These are phyloP conservation scores for Centropyge bicolor DNA, from an alignment of 2,797 vertebrate species.

Conservation along the genomic window DNA sequence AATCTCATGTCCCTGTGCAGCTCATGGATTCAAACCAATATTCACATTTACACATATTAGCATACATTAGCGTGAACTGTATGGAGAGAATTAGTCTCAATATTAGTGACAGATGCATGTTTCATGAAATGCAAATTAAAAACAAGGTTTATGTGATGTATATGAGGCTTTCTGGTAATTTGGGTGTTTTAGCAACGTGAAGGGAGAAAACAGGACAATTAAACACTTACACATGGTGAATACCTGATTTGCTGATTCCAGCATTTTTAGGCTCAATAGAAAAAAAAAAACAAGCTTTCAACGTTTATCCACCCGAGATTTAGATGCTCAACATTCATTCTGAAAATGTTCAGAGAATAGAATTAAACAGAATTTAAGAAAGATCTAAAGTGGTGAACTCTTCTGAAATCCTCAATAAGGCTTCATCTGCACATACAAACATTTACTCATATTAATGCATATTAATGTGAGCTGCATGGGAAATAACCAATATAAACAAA, in stretches of 20 bases:
- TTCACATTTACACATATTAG: slow-evolving; percentile 48
- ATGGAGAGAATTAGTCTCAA: slow-evolving; percentile 7
- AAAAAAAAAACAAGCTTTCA: background rate
- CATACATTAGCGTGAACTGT: slow-evolving; percentile 33
- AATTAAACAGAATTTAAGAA: background rate
- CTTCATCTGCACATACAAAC: background rate
- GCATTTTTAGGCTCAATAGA: background rate
- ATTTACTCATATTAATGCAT: background rate
- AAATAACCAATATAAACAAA: background rate
- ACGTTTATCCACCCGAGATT: slow-evolving; percentile 1
- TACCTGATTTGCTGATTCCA: slow-evolving; percentile 17
- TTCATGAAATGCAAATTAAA: slow-evolving; percentile 16
- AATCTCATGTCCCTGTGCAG: background rate
- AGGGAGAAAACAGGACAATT: background rate
- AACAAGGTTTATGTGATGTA: background rate
- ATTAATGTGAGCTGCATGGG: background rate
- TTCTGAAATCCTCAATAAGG: background rate
- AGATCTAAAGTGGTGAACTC: too few relatives aligned
- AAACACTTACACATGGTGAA: background rate
- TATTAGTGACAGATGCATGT: background rate
- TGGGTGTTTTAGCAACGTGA: background rate
- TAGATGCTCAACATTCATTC: too few relatives aligned
- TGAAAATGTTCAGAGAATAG: background rate
- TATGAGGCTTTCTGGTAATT: background rate
- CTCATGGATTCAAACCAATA: slow-evolving; percentile 21